Conservation (phyloP, 2,113 vertebrate genomes). For the Mesitornis unicolor region DNA sequence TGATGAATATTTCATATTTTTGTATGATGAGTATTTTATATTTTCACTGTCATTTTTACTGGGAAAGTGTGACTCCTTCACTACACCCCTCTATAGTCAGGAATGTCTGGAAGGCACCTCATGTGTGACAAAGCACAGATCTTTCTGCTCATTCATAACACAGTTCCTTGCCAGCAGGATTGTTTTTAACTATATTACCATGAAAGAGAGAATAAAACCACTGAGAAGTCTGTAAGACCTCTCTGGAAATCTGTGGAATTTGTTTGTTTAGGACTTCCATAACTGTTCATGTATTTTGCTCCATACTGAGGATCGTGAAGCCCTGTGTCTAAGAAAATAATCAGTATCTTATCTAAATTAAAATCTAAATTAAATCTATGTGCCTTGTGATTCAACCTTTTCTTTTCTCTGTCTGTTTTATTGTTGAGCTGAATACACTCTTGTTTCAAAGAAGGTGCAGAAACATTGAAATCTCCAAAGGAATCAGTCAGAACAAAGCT, state of each 20-base stretch:
- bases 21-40: not conserved
- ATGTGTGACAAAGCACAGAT: not conserved
- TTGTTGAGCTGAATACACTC: constrained; percentile 5
- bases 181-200: not conserved
- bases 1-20: not conserved
- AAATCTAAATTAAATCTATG: constrained; percentile 74
- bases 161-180: not conserved
- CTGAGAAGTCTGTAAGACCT: not conserved
- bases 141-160: not conserved
- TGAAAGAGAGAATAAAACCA: not conserved
- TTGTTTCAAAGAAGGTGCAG: not conserved
- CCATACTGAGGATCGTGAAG: not conserved
- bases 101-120: not conserved
- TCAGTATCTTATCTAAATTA: constrained; percentile 73
- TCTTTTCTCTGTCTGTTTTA: constrained; percentile 21
- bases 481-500: not conserved
- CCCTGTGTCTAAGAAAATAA: constrained; percentile 4
- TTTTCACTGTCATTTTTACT: not conserved
- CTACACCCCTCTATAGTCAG: not conserved
- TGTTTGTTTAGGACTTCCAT: constrained; percentile 26
- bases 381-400: constrained; percentile 5
- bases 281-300: constrained; percentile 24
- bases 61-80: not conserved
- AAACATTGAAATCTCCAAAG: constrained; percentile 3
- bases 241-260: not conserved